A percentile compares a stretch with the other conserved stretches of the same genome.
Conservation (phyloP, 2,888 invertebrate species). For the Zonitis immaculata region DNA sequence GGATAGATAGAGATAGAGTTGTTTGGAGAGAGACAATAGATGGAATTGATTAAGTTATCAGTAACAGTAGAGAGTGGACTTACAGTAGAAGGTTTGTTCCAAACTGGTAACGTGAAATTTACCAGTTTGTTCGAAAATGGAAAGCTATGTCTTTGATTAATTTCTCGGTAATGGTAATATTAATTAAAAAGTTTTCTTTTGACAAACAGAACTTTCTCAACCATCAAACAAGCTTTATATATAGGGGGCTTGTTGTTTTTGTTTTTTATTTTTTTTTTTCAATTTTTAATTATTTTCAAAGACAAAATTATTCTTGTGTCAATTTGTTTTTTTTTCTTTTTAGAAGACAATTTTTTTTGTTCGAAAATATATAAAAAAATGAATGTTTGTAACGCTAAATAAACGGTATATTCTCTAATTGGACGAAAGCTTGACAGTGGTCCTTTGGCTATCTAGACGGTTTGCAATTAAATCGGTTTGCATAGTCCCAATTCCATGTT, state of each 20-base stretch:
- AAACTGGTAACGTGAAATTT: not conserved
- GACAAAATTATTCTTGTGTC: too few relatives aligned
- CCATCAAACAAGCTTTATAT: not conserved
- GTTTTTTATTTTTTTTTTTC: too few relatives aligned
- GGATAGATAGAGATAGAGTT: not conserved
- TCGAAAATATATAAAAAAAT: too few relatives aligned
- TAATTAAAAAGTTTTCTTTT: not conserved
- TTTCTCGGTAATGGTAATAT: not conserved
- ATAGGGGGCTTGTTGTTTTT: not conserved
- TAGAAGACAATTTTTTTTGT: not conserved
- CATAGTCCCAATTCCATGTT: slow-evolving; percentile 20
- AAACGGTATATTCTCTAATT: slow-evolving; percentile 21
- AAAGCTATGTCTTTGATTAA: not conserved
- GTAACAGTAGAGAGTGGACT: not conserved
- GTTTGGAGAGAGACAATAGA: too few relatives aligned
- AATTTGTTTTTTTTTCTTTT: not conserved
- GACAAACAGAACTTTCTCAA: not conserved
- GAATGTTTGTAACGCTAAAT: slow-evolving; percentile 1
- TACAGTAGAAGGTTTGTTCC: not conserved
- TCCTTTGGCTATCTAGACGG: slow-evolving; percentile 17
- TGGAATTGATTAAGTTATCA: slow-evolving; percentile 1
- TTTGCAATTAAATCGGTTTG: slow-evolving; percentile 24
- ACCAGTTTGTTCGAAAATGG: not conserved
- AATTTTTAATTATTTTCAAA: too few relatives aligned
- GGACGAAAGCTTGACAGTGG: slow-evolving; percentile 20